phyloP scores from a whole-genome alignment of 2,797 vertebrate species.

The Cheirogaleus major region DNA sequence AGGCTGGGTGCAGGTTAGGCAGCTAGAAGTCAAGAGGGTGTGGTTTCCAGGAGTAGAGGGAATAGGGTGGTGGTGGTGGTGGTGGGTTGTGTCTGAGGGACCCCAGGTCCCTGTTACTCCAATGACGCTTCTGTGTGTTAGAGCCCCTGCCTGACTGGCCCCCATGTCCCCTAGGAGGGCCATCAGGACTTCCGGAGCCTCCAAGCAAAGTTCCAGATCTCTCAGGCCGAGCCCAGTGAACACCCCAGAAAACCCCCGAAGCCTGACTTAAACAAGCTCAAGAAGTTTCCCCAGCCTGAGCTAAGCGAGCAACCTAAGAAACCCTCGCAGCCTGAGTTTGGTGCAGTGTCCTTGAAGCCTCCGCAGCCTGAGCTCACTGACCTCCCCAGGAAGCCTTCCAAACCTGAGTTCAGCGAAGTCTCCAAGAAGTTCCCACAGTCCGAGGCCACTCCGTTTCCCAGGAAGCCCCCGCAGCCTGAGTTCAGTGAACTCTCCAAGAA shows the following conservation, averaged over 20 bases:
- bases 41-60: neutral
- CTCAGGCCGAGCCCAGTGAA: conserved; percentile 30
- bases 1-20: too few relatives aligned
- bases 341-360: accelerated
- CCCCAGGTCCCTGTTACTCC: neutral
- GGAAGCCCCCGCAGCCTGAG: neutral
- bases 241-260: neutral
- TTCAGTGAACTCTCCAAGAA: neutral
- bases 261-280: neutral
- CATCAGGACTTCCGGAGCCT: conserved; percentile 75
- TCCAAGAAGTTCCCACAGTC: neutral
- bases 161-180: conserved; percentile 37
- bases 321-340: neutral
- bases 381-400: neutral
- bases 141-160: neutral
- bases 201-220: conserved; percentile 76
- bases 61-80: neutral
- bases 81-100: neutral
- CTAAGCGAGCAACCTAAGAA: neutral
- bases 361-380: neutral
- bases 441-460: neutral
- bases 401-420: neutral
- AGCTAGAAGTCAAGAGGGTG: neutral
- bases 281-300: neutral
- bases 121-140: neutral